Evolutionary conservation across 1,140 invertebrate genomes (phyloP), one percentile per base, ranked within the genome.

Genomic region (Pogonomyrmex barbatus): DNA sequence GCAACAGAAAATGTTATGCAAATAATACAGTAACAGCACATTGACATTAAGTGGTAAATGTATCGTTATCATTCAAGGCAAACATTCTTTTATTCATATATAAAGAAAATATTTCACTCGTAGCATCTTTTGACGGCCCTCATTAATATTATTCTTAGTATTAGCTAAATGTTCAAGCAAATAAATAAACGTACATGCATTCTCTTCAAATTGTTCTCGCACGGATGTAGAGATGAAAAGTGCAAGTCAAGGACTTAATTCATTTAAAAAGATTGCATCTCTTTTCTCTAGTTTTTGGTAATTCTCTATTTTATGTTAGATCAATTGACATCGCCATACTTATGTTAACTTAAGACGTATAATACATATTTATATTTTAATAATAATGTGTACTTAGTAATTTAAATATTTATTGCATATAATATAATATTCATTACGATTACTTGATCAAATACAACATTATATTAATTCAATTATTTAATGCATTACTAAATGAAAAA

Each of bases 191-290:
- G 82, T 90, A 88, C 87, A 92, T 87, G 91, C 91, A 92, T 92
- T 92, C 91, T 89, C 89, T 86, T 78, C 47, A 77, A 42, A 79
- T 87, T 63, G 30, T 71, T 52, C 54, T 81, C 79, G 84, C 85
- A 65, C 83, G 89, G 89, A 92, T 88, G 89, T 92, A 86, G 89
- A 88, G 81, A 88, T 89, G 87, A 85, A 90, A 88, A 87, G 62
- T 73, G 68, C 73, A 76, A 93, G 88, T 90, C 91, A 93, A 93
- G 92, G 91, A 88, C 89, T 70, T 83, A 67, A 71, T 91, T 91
- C 88, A 82, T 92, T 90, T 92, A 92, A 85, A 92, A 92, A 92
- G 89, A 91, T 83, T 88, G 81, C 63, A 87, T 91, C 75, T 88
- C 68, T 90, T 87, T 90, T 86, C 65, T 79, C 9, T 33, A 63